Base-by-base conservation (phyloP, 2,888 invertebrate genomes). In the Agriopis marginaria region DNA sequence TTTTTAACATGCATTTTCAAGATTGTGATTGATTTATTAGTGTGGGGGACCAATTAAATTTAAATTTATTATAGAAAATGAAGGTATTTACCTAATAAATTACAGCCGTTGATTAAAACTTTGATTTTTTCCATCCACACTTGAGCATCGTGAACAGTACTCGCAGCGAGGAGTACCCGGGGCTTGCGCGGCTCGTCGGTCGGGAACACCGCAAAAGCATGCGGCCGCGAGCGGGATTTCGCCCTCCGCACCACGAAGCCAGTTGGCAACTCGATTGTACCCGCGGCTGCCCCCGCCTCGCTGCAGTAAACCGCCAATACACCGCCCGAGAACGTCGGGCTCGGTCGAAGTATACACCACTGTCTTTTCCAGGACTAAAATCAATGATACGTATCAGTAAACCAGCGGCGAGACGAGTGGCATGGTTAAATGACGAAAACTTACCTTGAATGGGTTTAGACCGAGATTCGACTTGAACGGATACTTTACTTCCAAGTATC, bases 121-220 rank as follows among this genome's bases (percentile, higher is more conserved):
- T 95, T 89, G 58, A 96, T 95, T 72, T 95, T 95, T 11, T 95
- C 92, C 95, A 97, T 97, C 97, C 97, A 97, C 61, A 92, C 82
- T 79, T 97, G 96, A 7, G 95, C 94, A 71, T 97, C 96, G 23
- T 95, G 95, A 74, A 96, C 95, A 0, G 95, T 95, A 65, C 87
- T 92, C 0, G 96, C 96, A 0, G 96, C 96, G 68, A 97, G 91
- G 72, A 96, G 95, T 14, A 97, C 86, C 12, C 96, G 89, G 0
- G 96, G 96, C 79, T 96, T 96, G 63, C 95, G 91, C 50, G 94
- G 95, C 62, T 94, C 92, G 12, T 92, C 94, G 0, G 91, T 82
- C 8, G 95, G 92, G 80, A 96, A 96, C 70, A 97, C 95, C 4
- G 96, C 96, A 81, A 97, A 97, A 11, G 96, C 96, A 81, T 95